Conservation (phyloP, 2,797 vertebrate genomes). For the Cryptoblepharus egeriae region DNA sequence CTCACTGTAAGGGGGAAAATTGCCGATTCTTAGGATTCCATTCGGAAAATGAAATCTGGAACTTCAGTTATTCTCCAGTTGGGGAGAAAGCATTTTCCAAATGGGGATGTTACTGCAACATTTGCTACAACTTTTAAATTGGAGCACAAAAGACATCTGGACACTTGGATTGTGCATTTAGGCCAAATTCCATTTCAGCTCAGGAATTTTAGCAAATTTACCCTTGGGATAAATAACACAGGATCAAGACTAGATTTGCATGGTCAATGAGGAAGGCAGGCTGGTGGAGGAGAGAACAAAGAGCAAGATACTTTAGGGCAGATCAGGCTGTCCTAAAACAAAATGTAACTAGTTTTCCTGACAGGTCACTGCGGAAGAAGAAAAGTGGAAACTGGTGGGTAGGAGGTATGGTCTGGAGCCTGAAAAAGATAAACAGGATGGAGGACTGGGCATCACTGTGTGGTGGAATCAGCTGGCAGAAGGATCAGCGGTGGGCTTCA, state of each 20-base stretch:
- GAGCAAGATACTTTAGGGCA: background rate
- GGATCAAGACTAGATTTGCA: background rate
- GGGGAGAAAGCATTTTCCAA: background rate
- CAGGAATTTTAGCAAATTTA: background rate
- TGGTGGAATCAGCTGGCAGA: too few relatives aligned
- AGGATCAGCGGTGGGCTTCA: too few relatives aligned
- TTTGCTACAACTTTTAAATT: background rate
- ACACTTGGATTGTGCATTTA: background rate
- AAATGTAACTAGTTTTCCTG: too few relatives aligned
- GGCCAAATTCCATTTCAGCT: conserved; percentile 2
- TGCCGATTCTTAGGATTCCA: background rate
- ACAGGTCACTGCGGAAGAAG: too few relatives aligned
- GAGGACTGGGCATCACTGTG: too few relatives aligned
- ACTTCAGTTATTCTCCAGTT: background rate
- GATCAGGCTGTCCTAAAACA: too few relatives aligned
- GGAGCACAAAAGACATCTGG: background rate
- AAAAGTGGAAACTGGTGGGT: too few relatives aligned
- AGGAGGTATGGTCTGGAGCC: too few relatives aligned
- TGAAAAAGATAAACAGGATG: too few relatives aligned
- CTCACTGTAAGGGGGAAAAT: background rate
- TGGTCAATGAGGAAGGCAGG: background rate
- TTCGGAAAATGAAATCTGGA: background rate
- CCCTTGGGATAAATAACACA: background rate
- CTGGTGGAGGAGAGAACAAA: background rate
- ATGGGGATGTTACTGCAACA: background rate